Evolutionary conservation across 2,888 invertebrate genomes (phyloP).

Genomic region (Lumbricus terrestris): DNA sequence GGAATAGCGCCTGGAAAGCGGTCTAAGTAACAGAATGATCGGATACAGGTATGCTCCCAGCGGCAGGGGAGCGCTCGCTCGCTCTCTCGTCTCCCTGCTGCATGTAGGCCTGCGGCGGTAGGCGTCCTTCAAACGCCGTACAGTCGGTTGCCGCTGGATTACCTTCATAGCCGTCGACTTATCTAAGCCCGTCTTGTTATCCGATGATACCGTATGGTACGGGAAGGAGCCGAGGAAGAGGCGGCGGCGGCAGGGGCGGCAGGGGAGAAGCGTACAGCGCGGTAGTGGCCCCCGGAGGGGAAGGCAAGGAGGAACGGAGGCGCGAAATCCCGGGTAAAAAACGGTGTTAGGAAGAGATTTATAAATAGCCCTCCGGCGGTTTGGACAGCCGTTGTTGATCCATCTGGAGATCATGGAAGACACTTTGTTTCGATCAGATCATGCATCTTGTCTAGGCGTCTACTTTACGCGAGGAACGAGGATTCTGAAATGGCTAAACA

Average conservation of each 20-base stretch:
- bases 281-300: neutral
- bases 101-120: neutral
- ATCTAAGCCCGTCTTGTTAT: neutral
- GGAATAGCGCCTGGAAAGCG: neutral
- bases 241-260: no score
- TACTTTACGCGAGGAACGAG: neutral
- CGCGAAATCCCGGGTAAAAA: neutral
- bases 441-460: neutral
- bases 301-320: neutral
- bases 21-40: conserved; percentile 3
- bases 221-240: neutral
- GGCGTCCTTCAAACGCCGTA: no score
- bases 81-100: no score
- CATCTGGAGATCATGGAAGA: neutral
- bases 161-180: neutral
- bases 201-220: neutral
- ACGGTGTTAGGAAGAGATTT: neutral
- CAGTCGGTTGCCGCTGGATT: neutral
- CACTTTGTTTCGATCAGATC: neutral
- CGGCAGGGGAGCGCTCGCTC: neutral
- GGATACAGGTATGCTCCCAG: neutral
- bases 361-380: neutral
- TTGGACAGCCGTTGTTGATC: neutral
- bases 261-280: neutral
- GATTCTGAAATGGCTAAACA: neutral